Evolutionary conservation across 2,113 vertebrate genomes (phyloP).

Genomic region (Marmota monax): DNA sequence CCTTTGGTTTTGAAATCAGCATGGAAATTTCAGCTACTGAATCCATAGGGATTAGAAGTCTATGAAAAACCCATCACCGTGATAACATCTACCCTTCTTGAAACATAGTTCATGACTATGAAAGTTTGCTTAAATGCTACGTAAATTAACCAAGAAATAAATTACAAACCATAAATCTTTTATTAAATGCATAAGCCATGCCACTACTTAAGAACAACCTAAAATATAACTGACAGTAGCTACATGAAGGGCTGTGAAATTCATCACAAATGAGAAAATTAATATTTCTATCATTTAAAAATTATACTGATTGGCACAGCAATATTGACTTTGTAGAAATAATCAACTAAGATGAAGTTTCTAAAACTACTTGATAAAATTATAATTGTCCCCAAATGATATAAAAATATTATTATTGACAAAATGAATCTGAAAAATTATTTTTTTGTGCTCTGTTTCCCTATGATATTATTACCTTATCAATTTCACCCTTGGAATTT

Average conservation of each 20-base stretch:
- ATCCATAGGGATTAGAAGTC: not conserved
- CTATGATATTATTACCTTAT: not conserved
- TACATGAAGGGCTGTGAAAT: not conserved
- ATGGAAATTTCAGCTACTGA: not conserved
- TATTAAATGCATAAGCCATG: not conserved
- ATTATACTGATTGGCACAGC: not conserved
- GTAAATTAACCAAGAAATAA: not conserved
- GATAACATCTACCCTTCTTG: not conserved
- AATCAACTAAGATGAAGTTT: not conserved
- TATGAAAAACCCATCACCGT: not conserved
- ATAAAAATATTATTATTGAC: not conserved
- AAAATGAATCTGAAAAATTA: not conserved
- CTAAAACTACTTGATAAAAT: not conserved
- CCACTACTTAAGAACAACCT: not conserved
- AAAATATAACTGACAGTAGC: not conserved
- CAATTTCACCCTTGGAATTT: not conserved
- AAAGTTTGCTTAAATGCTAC: not conserved
- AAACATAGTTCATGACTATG: not conserved
- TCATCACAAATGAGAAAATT: not conserved
- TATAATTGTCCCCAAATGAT: not conserved
- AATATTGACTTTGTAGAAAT: not conserved
- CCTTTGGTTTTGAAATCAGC: not conserved
- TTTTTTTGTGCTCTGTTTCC: not conserved
- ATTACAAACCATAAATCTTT: not conserved
- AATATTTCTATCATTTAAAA: not conserved